Conservation (phyloP, 2,113 vertebrate genomes). For the Xiphorhynchus elegans region DNA sequence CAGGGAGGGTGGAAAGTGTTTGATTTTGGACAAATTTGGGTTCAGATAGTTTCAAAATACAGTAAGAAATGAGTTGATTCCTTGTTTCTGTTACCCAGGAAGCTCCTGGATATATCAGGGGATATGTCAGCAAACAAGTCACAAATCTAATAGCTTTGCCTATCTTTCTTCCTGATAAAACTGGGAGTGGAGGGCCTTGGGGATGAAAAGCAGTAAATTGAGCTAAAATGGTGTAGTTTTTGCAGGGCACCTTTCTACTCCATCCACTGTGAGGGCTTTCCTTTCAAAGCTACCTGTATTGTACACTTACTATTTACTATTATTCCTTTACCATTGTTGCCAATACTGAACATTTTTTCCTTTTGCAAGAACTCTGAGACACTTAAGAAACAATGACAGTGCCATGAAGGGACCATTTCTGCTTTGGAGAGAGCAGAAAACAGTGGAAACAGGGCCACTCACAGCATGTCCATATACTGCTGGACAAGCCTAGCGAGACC, state of each 20-base stretch:
- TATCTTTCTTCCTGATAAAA: not conserved
- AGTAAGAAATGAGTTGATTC: not conserved
- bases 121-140: not conserved
- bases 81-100: not conserved
- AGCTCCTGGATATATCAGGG: not conserved
- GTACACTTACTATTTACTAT: not conserved
- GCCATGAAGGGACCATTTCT: not conserved
- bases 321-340: not conserved
- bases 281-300: not conserved
- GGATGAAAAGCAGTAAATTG: not conserved
- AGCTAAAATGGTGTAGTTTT: not conserved
- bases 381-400: not conserved
- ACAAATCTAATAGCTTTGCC: not conserved
- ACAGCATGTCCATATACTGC: not conserved
- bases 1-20: not conserved
- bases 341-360: not conserved
- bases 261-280: not conserved
- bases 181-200: not conserved
- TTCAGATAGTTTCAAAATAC: not conserved
- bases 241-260: not conserved
- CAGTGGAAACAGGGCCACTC: not conserved
- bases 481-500: constrained; percentile 12
- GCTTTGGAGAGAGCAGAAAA: not conserved
- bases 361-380: not conserved
- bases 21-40: not conserved